phyloP scores from a whole-genome alignment of 2,797 vertebrate species.

The Tragopan temminckii region DNA sequence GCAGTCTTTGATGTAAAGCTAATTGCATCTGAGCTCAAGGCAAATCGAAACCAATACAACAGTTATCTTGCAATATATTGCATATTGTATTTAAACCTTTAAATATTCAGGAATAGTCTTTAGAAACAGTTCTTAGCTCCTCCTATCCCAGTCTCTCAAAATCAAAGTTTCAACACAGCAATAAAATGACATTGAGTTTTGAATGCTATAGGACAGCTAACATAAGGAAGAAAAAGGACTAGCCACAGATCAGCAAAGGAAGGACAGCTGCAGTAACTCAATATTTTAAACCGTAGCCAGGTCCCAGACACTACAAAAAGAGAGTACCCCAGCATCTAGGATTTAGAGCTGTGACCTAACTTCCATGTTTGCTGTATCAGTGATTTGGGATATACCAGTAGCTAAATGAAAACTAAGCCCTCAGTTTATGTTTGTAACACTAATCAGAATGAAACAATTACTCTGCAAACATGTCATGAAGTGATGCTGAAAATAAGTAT shows the following conservation, averaged over 20 bases:
- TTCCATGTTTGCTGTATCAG: background rate
- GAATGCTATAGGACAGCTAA: conserved; percentile 2
- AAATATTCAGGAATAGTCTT: background rate
- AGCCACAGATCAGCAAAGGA: conserved; percentile 28
- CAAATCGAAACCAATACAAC: background rate
- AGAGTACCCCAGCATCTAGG: background rate
- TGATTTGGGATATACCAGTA: background rate
- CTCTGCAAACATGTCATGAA: background rate
- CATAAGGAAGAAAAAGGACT: background rate
- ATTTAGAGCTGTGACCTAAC: background rate
- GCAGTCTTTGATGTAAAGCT: conserved; percentile 36
- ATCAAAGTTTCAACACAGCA: background rate
- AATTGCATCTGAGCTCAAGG: background rate
- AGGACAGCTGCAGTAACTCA: conserved; percentile 8
- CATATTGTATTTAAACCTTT: background rate
- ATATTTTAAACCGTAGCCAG: background rate
- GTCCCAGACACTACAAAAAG: background rate
- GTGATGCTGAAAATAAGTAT: background rate
- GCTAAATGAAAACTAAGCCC: background rate
- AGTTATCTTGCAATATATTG: background rate
- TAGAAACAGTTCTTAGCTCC: background rate
- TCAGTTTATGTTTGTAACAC: background rate
- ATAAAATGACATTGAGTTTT: background rate
- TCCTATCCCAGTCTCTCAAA: background rate
- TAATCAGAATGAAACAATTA: background rate